These are phyloP conservation scores for Clanis bilineata DNA, from an alignment of 2,888 invertebrate genomes.

Conservation along the genomic window DNA sequence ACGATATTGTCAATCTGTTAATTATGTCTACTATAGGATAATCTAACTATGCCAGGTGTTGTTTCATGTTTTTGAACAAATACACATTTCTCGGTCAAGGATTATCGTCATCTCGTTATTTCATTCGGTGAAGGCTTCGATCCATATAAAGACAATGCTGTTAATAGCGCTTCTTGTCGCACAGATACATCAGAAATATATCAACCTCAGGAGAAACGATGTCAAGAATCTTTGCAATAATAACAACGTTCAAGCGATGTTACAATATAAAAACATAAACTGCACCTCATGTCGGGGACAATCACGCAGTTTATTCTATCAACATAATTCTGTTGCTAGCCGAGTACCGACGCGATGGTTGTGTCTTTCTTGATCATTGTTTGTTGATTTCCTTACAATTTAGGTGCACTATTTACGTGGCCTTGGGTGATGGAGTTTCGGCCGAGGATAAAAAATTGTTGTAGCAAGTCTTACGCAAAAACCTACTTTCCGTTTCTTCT, in stretches of 20 bases:
- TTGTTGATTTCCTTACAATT: not conserved
- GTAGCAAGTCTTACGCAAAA: not conserved
- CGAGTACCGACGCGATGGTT: not conserved
- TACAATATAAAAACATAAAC: slow-evolving; percentile 27
- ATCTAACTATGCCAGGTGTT: not conserved
- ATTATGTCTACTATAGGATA: not conserved
- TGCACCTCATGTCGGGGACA: slow-evolving; percentile 17
- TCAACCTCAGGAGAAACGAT: slow-evolving; percentile 10
- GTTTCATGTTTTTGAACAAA: not conserved
- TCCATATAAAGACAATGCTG: slow-evolving; percentile 8
- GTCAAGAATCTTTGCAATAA: slow-evolving; percentile 17
- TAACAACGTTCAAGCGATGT: slow-evolving; percentile 19
- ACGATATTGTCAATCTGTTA: not conserved
- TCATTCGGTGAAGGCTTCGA: not conserved
- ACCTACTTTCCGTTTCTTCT: no score
- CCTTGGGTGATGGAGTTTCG: not conserved
- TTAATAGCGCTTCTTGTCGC: not conserved
- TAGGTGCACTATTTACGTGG: not conserved
- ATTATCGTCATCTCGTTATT: slow-evolving; percentile 4
- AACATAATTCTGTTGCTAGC: slow-evolving; percentile 25
- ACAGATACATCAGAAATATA: slow-evolving; percentile 13
- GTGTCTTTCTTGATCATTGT: not conserved
- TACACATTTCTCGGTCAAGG: slow-evolving; percentile 7
- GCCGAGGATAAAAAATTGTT: not conserved
- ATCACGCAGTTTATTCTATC: slow-evolving; percentile 24